Evolutionary conservation across 2,888 invertebrate species (phyloP), one percentile per base, ranked within the genome.

Genomic region (Pyrgus malvae): DNA sequence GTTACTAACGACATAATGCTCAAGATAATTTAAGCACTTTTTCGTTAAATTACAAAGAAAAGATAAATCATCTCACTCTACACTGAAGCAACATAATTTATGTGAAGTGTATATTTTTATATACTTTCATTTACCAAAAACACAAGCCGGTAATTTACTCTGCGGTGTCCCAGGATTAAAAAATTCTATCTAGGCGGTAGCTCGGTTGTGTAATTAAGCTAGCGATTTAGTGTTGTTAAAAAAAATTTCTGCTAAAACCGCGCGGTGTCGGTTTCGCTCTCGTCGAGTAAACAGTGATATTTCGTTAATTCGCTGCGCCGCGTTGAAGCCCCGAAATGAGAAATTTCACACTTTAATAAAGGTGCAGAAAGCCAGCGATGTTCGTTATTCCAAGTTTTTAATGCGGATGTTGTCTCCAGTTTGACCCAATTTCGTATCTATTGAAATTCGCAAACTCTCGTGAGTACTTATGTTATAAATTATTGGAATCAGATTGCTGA

Each of bases 271-370:
- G 25, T 6, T 48, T n/a, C 17, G 27, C 14, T 44, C 44, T 44
- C 17, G 33, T 8, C 21, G 12, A 48, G 46, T 16, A 48, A 37
- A 35, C 35, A 37, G 35, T 48, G 37, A 45, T 48, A 49, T 49
- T 40, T 49, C 37, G 40, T 40, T 49, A 49, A 49, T 49, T 31
- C 25, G n/a, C n/a, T n/a, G n/a, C n/a, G n/a, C n/a, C n/a, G n/a
- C n/a, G n/a, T n/a, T n/a, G 19, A 17, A 19, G 17, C 27, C 38
- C n/a, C 23, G 12, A 40, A 49, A 49, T 49, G 49, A 49, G 31
- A 31, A 50, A 50, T 42, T 50, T 42, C 33, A 42, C 50, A 33
- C 23, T 50, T 42, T 25, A 42, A 42, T 42, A 27, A 42, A 42
- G 42, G 14, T 29, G 42, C 37, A 37, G 17, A 37, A 31, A 37